A percentile compares a stretch with the other conserved stretches of the same genome.
Evolutionary conservation across 2,888 invertebrate species (phyloP).

Genomic region (Trachelus iudaicus): DNA sequence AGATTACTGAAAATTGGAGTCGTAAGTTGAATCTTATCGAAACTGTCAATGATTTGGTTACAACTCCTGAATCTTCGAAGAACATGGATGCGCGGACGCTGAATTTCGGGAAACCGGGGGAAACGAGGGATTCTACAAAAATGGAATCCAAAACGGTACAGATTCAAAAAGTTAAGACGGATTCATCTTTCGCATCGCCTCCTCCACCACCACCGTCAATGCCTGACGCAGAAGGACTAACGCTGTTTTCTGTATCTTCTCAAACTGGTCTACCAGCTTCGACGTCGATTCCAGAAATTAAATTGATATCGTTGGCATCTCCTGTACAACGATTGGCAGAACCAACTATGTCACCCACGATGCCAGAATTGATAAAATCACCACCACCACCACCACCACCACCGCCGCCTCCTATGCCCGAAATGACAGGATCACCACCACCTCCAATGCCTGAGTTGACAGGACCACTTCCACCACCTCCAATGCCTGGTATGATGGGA

Average conservation of each 20-base stretch:
- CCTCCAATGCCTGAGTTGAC: slow-evolving; percentile 58
- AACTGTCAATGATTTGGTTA: slow-evolving; percentile 17
- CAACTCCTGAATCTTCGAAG: not conserved
- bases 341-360: not conserved
- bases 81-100: not conserved
- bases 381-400: slow-evolving; percentile 59
- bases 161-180: too few species aligned
- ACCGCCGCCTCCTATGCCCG: slow-evolving; percentile 63
- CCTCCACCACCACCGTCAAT: slow-evolving; percentile 40
- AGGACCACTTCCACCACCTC: slow-evolving; percentile 53
- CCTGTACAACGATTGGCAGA: slow-evolving; percentile 26
- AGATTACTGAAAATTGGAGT: too few species aligned
- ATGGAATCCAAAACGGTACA: too few species aligned
- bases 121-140: not conserved
- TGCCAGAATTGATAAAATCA: slow-evolving; percentile 21
- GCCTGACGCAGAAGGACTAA: slow-evolving; percentile 18
- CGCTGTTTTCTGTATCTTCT: not conserved
- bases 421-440: slow-evolving; percentile 55
- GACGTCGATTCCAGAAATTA: slow-evolving; percentile 9
- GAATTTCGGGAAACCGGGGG: not conserved
- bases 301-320: slow-evolving; percentile 40
- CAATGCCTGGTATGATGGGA: slow-evolving; percentile 46
- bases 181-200: slow-evolving; percentile 3
- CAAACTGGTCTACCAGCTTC: slow-evolving; percentile 34
- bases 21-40: slow-evolving; percentile 3